A percentile compares a stretch with the other conserved stretches of the same genome.
Evolutionary conservation across 1,140 invertebrate species (phyloP).

Genomic region (Musca vetustissima): DNA sequence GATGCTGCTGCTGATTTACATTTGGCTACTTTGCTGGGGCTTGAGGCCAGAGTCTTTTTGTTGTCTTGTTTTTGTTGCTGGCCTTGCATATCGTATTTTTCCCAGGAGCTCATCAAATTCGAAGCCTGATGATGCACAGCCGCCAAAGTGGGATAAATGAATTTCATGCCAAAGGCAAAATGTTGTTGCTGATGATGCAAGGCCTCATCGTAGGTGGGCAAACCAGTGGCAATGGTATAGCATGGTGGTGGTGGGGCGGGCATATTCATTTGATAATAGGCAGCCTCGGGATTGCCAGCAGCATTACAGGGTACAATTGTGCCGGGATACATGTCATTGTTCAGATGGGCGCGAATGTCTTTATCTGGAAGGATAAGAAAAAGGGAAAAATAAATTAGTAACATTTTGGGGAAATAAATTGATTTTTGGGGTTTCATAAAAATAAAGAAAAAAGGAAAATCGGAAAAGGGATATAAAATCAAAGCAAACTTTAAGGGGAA

Average conservation of each 20-base stretch:
- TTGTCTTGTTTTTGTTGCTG: constrained; percentile 21
- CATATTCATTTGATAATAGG: constrained; percentile 56
- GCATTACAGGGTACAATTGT: constrained; percentile 26
- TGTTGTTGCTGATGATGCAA: constrained; percentile 55
- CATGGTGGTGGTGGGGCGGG: constrained; percentile 54
- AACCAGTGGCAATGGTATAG: constrained; percentile 63
- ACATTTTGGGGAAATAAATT: constrained; percentile 18
- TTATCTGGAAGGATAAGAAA: constrained; percentile 46
- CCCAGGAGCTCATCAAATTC: constrained; percentile 36
- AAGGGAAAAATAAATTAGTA: constrained; percentile 2
- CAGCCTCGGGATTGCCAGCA: constrained; percentile 34
- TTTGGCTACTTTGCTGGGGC: constrained; percentile 9
- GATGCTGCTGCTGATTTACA: constrained; percentile 6
- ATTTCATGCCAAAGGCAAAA: constrained; percentile 54
- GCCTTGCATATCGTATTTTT: constrained; percentile 39
- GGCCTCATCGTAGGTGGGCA: constrained; percentile 64
- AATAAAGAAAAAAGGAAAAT: neutral
- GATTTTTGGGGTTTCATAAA: neutral
- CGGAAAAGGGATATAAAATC: neutral
- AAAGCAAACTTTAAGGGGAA: no score
- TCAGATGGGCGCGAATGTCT: constrained; percentile 51
- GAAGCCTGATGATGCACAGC: constrained; percentile 52
- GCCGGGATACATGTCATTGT: constrained; percentile 28
- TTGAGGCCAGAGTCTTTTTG: neutral
- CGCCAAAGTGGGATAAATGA: constrained; percentile 49